These are phyloP conservation scores for Lordiphosa clarofinis DNA, from an alignment of 1,140 invertebrate species.

Conservation along the genomic window DNA sequence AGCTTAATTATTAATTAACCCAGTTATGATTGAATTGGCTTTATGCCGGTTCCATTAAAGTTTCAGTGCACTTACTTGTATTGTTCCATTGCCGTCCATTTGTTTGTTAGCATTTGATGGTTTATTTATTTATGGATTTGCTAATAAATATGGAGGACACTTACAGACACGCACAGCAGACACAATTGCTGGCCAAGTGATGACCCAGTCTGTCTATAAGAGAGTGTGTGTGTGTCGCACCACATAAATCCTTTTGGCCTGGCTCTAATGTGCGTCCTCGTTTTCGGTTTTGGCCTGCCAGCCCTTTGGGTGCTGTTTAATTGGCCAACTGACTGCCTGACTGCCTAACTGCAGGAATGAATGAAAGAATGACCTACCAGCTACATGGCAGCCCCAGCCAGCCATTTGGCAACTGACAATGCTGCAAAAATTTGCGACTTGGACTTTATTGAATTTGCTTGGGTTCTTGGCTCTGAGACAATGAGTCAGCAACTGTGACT, in stretches of 20 bases:
- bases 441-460: constrained; percentile 14
- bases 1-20: too few relatives aligned
- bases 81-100: background rate
- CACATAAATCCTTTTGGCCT: constrained; percentile 15
- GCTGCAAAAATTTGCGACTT: constrained; percentile 15
- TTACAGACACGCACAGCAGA: constrained; percentile 12
- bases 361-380: background rate
- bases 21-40: background rate
- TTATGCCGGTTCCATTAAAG: background rate
- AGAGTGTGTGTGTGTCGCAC: constrained; percentile 9
- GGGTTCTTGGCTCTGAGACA: constrained; percentile 10
- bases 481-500: constrained; percentile 6
- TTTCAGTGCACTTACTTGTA: constrained; percentile 5
- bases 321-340: constrained; percentile 9
- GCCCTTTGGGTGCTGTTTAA: constrained; percentile 7
- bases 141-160: constrained; percentile 14
- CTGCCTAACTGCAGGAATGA: background rate
- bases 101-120: constrained; percentile 9
- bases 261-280: constrained; percentile 14
- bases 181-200: constrained; percentile 11
- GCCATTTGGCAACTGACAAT: constrained; percentile 13
- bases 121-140: constrained; percentile 11
- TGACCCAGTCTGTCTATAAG: constrained; percentile 9
- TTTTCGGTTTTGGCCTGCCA: constrained; percentile 7
- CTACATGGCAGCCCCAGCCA: too few relatives aligned